Evolutionary conservation across 2,797 vertebrate species (phyloP).

Genomic region (Delichon dasypus): DNA sequence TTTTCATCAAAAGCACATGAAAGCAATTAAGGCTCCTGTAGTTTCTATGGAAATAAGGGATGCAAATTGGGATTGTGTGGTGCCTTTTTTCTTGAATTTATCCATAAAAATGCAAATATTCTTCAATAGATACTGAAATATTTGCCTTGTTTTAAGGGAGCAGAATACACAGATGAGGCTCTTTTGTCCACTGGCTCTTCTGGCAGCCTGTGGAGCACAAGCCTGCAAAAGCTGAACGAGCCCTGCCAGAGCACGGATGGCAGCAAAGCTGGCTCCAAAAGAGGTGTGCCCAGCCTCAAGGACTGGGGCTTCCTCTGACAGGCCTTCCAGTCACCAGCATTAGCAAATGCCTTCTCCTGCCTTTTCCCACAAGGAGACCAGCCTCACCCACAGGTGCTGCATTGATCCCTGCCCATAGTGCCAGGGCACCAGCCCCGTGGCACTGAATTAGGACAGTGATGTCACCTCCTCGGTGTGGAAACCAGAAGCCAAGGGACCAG

Average conservation of each 20-base stretch:
- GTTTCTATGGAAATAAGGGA: slow-evolving; percentile 71
- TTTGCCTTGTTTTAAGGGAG: slow-evolving; percentile 44
- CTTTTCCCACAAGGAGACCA: rapidly evolving
- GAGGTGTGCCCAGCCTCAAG: rapidly evolving
- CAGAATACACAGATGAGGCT: neutral
- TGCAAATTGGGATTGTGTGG: slow-evolving; percentile 65
- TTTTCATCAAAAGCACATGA: slow-evolving; percentile 45
- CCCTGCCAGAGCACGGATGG: neutral
- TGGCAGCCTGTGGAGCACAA: neutral
- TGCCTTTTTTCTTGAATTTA: slow-evolving; percentile 67
- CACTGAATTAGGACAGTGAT: neutral
- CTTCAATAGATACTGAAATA: slow-evolving; percentile 48
- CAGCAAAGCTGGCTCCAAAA: neutral
- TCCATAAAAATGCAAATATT: slow-evolving; percentile 71
- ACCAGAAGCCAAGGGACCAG: neutral
- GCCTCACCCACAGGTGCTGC: neutral
- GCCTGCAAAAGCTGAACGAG: neutral
- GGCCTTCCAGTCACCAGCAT: neutral
- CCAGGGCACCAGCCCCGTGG: neutral
- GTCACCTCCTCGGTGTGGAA: neutral
- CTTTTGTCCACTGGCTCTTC: slow-evolving; percentile 31
- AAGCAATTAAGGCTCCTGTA: slow-evolving; percentile 58
- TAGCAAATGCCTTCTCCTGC: neutral
- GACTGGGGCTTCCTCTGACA: neutral
- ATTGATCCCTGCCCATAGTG: rapidly evolving